Base-by-base conservation (phyloP, 2,888 invertebrate genomes). In the Epinotia bilunana region DNA sequence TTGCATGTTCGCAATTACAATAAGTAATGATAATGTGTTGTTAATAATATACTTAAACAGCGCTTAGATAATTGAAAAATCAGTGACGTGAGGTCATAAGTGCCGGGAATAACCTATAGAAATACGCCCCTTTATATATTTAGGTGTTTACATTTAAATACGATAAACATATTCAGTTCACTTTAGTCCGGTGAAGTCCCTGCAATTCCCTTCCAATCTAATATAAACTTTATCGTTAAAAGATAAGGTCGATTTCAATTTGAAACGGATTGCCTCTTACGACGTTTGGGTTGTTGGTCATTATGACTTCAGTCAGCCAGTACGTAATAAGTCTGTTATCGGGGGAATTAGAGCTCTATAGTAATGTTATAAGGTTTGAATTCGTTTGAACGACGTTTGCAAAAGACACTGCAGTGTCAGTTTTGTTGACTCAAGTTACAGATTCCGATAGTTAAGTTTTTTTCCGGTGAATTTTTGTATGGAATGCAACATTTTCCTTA, bases 121-220 rank as follows among this genome's bases (percentile, higher is more conserved):
- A 23, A 58, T 58, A 60, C 46, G n/a, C 43, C 57, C 43, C 11
- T 67, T 43, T 55, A 53, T 33, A 6, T 18, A n/a, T 2, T 39
- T 28, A 62, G 43, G 20, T 61, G 61, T 63, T 55, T 62, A 11
- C 43, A 39, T 72, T 2, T 39, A n/a, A n/a, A n/a, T n/a, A n/a
- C 11, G 18, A 57, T 28, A 70, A n/a, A 12, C 12, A 43, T 49
- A 61, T 61, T 53, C 7, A 60, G 69, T 70, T 53, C 46, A 20
- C 46, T 46, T 55, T 18, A 9, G 13, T 64, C 16, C 12, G 58
- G 69, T 16, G 0, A 58, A 69, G 69, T 46, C 69, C 69, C 69
- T 28, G 58, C 5, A 18, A n/a, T 16, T 5, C 2, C 28, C 3
- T n/a, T 12, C 0, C n/a, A 53, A 0, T 33, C 18, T n/a, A 53